phyloP scores from a whole-genome alignment of 2,797 vertebrate species.

The Manis pentadactyla region DNA sequence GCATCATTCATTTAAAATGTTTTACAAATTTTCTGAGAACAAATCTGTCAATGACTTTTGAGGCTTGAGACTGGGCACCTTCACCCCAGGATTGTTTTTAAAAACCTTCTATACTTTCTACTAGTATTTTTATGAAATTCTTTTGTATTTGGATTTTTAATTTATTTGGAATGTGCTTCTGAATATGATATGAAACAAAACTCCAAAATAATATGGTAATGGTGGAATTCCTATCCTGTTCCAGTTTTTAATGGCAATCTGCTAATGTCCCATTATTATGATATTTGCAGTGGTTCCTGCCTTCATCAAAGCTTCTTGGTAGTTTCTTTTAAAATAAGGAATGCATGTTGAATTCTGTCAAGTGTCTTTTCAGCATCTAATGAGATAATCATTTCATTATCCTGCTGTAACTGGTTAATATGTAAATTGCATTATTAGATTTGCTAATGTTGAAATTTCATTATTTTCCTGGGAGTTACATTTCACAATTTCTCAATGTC shows the following conservation, averaged over 20 bases:
- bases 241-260: not conserved
- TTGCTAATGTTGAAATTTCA: not conserved
- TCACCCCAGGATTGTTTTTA: not conserved
- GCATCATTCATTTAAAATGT: not conserved
- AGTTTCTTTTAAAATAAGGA: conserved; percentile 17
- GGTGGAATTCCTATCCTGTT: not conserved
- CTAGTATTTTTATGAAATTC: not conserved
- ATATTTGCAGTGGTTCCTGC: not conserved
- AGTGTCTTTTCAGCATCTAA: not conserved
- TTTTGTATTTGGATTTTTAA: not conserved
- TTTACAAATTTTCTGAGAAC: not conserved
- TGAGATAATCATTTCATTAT: not conserved
- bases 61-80: not conserved
- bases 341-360: not conserved
- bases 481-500: conserved; percentile 24
- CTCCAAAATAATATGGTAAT: not conserved
- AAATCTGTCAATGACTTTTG: not conserved
- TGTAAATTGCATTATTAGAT: not conserved
- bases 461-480: not conserved
- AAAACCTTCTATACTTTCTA: not conserved
- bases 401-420: not conserved
- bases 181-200: not conserved
- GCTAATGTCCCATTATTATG: not conserved
- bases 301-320: not conserved
- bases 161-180: conserved; percentile 28